Evolutionary conservation across 1,140 invertebrate genomes (phyloP).

Genomic region (Pseudomyrmex dendroicus): DNA sequence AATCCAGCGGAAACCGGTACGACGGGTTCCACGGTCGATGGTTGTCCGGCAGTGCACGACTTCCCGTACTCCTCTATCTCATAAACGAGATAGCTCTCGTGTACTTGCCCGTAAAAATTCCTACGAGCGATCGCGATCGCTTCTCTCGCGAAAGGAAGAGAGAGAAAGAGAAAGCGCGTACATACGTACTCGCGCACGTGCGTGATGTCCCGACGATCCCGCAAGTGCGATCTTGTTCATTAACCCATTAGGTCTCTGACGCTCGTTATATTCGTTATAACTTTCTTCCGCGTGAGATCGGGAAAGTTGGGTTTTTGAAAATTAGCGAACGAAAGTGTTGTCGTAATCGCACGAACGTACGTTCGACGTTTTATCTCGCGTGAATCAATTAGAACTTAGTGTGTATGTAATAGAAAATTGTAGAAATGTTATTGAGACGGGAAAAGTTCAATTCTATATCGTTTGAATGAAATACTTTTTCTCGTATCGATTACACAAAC

Average conservation of each 20-base stretch:
- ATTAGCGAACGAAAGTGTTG: constrained; percentile 11
- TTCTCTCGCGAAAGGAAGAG: constrained; percentile 6
- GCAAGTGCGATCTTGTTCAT: constrained; percentile 12
- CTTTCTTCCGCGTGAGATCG: background rate
- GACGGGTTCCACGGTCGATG: constrained; percentile 58
- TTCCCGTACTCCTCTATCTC: constrained; percentile 60
- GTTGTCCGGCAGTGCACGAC: constrained; percentile 30
- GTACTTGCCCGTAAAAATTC: constrained; percentile 48
- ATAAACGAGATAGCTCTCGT: constrained; percentile 44
- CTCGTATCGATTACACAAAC: no score
- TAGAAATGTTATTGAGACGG: background rate
- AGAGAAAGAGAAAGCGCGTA: background rate
- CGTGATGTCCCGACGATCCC: background rate
- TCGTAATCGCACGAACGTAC: background rate
- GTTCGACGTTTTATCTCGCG: no score
- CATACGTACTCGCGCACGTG: constrained; percentile 20
- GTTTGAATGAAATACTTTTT: background rate
- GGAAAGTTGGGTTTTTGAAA: background rate
- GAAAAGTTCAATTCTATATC: background rate
- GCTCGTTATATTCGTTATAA: background rate
- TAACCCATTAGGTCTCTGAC: background rate
- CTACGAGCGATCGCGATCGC: background rate
- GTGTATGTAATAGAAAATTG: background rate
- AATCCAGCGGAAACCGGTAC: constrained; percentile 61
- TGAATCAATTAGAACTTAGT: background rate